These are phyloP conservation scores for Hepsetus odoe DNA, from an alignment of 2,113 vertebrate species.

Conservation along the genomic window DNA sequence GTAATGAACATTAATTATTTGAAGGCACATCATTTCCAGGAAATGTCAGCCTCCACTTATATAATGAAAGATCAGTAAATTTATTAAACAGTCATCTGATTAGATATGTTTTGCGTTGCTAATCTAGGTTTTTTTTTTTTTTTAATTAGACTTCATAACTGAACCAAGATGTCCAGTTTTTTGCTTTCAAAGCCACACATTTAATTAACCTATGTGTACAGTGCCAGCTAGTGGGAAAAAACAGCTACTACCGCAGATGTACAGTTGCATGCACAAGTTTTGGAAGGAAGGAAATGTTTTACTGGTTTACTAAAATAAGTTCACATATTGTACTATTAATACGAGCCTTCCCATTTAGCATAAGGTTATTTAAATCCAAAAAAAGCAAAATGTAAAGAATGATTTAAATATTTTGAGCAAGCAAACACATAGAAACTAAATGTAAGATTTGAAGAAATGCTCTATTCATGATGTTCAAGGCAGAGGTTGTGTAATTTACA, in stretches of 20 bases:
- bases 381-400: too few species aligned
- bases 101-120: not conserved
- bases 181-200: not conserved
- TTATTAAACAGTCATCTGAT: not conserved
- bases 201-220: not conserved
- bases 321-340: too few species aligned
- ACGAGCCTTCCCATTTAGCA: too few species aligned
- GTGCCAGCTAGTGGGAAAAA: conserved; percentile 33
- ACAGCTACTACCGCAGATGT: not conserved
- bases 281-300: too few species aligned
- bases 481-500: too few species aligned
- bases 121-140: not conserved
- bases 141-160: not conserved
- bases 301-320: too few species aligned
- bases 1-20: not conserved
- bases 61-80: not conserved
- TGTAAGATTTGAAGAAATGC: too few species aligned
- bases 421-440: too few species aligned
- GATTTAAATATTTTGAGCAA: too few species aligned
- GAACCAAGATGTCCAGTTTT: not conserved
- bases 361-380: too few species aligned
- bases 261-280: not conserved
- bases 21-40: not conserved
- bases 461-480: too few species aligned
- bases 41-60: not conserved